These are phyloP conservation scores for Chelonoidis abingdonii DNA, from an alignment of 2,113 vertebrate genomes.

Conservation along the genomic window DNA sequence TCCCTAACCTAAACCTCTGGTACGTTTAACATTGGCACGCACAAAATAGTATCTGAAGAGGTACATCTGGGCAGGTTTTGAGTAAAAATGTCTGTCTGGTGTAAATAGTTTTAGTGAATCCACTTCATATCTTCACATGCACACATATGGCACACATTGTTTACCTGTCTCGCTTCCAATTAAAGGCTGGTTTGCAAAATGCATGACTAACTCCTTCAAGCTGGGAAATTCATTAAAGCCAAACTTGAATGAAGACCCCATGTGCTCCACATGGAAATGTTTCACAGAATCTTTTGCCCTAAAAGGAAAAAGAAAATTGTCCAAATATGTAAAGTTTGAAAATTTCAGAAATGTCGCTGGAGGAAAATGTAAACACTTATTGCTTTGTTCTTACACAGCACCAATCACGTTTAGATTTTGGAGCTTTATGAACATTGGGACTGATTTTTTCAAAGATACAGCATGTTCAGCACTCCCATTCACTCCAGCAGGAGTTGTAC, in stretches of 20 bases:
- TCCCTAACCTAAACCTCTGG: not conserved
- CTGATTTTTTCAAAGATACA: not conserved
- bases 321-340: not conserved
- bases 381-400: not conserved
- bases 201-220: slow-evolving; percentile 90
- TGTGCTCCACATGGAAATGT: slow-evolving; percentile 90
- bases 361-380: not conserved
- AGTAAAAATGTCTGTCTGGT: not conserved
- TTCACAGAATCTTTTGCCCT: slow-evolving; percentile 98
- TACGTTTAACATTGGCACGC: not conserved
- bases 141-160: not conserved
- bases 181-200: slow-evolving; percentile 96
- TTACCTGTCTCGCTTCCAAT: slow-evolving; percentile 96
- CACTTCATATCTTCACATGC: not conserved
- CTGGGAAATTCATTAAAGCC: slow-evolving; percentile 92
- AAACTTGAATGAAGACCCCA: slow-evolving; percentile 84
- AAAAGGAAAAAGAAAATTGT: slow-evolving; percentile 10
- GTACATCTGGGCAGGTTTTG: not conserved
- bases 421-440: not conserved
- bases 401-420: not conserved
- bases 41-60: not conserved
- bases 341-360: not conserved
- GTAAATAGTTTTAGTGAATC: not conserved
- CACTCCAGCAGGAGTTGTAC: not conserved
- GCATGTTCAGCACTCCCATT: not conserved